phyloP scores from a whole-genome alignment of 2,113 vertebrate genomes.

The Plotosus lineatus region DNA sequence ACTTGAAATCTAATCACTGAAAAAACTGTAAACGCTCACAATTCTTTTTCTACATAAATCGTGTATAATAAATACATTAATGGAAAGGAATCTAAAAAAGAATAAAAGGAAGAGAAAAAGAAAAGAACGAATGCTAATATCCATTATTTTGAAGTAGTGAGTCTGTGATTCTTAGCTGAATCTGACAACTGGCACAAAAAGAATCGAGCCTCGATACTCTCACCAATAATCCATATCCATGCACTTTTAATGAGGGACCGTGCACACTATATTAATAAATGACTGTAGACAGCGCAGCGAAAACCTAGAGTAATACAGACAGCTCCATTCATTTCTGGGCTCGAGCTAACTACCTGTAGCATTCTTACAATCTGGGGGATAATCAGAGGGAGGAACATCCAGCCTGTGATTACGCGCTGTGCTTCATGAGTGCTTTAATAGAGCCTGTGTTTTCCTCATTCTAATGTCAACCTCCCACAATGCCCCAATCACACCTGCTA shows the following conservation, averaged over 20 bases:
- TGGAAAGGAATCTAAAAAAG: neutral
- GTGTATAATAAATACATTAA: neutral
- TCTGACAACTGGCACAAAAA: conserved; percentile 33
- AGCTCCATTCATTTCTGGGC: neutral
- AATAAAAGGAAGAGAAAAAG: neutral
- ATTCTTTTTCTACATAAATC: neutral
- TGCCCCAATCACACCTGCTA: conserved; percentile 47
- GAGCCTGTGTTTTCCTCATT: conserved; percentile 48
- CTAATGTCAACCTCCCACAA: conserved; percentile 43
- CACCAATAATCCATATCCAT: conserved; percentile 29
- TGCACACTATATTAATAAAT: conserved; percentile 34
- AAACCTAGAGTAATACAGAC: neutral
- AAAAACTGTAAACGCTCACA: neutral
- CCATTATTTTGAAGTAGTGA: neutral
- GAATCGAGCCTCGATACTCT: neutral
- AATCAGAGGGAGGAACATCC: conserved; percentile 34
- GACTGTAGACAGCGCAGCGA: neutral
- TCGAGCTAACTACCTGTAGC: conserved; percentile 17
- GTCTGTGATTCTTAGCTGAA: neutral
- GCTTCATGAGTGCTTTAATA: conserved; percentile 28
- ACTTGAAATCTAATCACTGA: neutral
- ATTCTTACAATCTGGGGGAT: neutral
- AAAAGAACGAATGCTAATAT: neutral
- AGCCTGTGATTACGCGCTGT: conserved; percentile 26
- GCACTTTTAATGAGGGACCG: conserved; percentile 30